These are phyloP conservation scores for Mycteria americana DNA, from an alignment of 2,797 vertebrate genomes.

Conservation along the genomic window DNA sequence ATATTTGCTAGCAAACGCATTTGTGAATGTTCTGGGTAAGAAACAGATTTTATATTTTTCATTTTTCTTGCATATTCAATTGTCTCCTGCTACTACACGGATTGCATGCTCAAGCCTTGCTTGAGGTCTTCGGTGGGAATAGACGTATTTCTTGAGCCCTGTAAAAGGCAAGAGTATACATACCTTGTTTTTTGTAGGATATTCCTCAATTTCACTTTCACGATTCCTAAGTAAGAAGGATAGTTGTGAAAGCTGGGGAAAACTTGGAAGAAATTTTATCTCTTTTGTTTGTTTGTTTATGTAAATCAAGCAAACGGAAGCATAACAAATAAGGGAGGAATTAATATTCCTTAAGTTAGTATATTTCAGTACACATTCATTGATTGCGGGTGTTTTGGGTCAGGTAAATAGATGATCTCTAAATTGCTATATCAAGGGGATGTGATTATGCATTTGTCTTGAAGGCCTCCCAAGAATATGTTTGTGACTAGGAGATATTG, in stretches of 20 bases:
- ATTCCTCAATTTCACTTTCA: neutral
- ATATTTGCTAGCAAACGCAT: constrained; percentile 92
- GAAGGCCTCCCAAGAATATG: neutral
- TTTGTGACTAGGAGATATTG: neutral
- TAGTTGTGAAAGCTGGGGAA: neutral
- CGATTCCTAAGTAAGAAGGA: neutral
- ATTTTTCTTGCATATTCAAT: neutral
- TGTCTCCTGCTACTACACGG: neutral
- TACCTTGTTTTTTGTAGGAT: neutral
- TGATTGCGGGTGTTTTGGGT: neutral
- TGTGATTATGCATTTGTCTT: neutral
- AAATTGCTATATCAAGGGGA: neutral
- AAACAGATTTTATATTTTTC: neutral
- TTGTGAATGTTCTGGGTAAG: constrained; percentile 96
- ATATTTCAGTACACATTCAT: neutral
- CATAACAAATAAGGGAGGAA: neutral
- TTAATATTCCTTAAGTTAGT: neutral
- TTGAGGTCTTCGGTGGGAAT: neutral
- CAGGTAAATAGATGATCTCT: neutral
- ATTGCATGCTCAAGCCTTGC: neutral
- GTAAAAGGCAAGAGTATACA: neutral
- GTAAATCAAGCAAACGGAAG: neutral
- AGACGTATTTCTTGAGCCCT: neutral
- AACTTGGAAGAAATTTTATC: neutral
- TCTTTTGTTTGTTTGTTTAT: neutral